Evolutionary conservation across 2,888 invertebrate genomes (phyloP).

Genomic region (Helleia helle): DNA sequence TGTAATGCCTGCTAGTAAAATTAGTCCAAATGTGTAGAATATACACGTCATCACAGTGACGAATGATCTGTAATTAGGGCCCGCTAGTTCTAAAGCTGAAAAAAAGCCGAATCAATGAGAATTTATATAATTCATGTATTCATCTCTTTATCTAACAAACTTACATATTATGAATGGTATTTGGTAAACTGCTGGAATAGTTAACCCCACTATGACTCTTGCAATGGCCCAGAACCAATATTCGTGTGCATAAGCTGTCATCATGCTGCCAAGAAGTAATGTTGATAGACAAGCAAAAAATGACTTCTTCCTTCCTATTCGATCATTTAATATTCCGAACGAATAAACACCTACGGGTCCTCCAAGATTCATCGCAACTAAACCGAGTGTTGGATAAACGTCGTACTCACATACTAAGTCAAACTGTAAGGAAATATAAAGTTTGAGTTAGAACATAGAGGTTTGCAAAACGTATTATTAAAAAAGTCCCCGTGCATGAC

Average conservation of each 20-base stretch:
- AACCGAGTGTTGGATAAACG: conserved; percentile 89
- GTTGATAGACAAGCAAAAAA: conserved; percentile 90
- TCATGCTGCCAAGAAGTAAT: conserved; percentile 84
- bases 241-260: conserved; percentile 84
- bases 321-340: conserved; percentile 90
- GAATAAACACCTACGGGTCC: conserved; percentile 92
- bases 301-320: conserved; percentile 87
- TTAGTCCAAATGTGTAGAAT: conserved; percentile 90
- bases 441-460: no score
- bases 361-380: conserved; percentile 89
- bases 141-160: conserved; percentile 31
- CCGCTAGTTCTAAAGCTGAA: conserved; percentile 90
- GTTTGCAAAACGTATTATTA: no score
- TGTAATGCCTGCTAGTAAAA: conserved; percentile 87
- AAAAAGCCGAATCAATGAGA: neutral
- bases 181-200: conserved; percentile 94
- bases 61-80: conserved; percentile 92
- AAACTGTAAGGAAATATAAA: conserved; percentile 88
- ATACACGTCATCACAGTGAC: conserved; percentile 94
- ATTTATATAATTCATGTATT: conserved; percentile 4
- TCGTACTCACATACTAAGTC: conserved; percentile 90
- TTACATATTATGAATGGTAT: conserved; percentile 96
- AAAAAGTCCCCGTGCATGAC: no score
- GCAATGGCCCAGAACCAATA: conserved; percentile 90
- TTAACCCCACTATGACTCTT: conserved; percentile 88